Conservation (phyloP, 2,113 vertebrate species). For the Leptocoma aspasia region DNA sequence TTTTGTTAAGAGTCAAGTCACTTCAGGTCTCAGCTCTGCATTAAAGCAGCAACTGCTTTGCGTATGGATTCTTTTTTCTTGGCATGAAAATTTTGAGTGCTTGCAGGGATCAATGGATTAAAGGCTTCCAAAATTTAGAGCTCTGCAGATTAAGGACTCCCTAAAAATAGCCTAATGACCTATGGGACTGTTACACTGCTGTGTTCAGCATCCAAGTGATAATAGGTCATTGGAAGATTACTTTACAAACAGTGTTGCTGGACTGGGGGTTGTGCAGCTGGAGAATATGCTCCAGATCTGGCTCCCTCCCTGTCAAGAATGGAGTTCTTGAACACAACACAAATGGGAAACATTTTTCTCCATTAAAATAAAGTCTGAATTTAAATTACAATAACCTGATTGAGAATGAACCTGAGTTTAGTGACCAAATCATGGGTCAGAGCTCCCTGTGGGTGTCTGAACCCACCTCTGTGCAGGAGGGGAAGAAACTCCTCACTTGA, state of each 20-base stretch:
- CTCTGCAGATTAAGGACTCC: constrained; percentile 53
- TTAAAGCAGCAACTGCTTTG: neutral
- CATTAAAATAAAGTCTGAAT: neutral
- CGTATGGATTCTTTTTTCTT: neutral
- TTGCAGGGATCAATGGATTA: constrained; percentile 43
- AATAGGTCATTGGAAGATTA: constrained; percentile 42
- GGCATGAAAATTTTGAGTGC: neutral
- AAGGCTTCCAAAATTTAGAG: constrained; percentile 49
- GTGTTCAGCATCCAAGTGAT: constrained; percentile 18
- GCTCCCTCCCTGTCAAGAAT: neutral
- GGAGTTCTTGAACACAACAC: neutral
- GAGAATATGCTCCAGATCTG: neutral
- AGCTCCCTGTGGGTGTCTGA: neutral
- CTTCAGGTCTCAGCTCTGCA: neutral
- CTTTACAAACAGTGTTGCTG: neutral
- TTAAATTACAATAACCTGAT: neutral
- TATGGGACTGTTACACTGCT: constrained; percentile 5
- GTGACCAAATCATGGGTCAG: neutral
- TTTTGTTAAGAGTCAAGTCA: neutral
- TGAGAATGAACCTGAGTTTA: accelerated
- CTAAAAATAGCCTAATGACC: constrained; percentile 52
- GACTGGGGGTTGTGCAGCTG: neutral
- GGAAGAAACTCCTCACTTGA: neutral
- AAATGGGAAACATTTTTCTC: neutral
- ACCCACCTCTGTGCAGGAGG: neutral